phyloP scores from a whole-genome alignment of 1,140 invertebrate genomes.

The Wiebesia pumilae region DNA sequence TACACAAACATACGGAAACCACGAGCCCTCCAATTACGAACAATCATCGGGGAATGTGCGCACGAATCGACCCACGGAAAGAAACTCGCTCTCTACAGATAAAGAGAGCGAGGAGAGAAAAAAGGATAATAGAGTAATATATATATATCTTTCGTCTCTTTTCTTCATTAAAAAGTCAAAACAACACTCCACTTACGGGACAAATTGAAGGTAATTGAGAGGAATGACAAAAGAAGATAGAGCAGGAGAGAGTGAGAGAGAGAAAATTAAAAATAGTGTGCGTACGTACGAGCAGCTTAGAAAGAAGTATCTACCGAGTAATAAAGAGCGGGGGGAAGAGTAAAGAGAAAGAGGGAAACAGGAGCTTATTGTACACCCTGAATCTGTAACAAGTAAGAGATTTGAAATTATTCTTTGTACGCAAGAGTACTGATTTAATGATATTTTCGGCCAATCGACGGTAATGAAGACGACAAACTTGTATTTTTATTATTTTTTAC shows the following conservation, averaged over 20 bases:
- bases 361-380: not conserved
- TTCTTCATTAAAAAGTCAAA: slow-evolving; percentile 48
- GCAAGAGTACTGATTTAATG: no score
- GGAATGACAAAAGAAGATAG: slow-evolving; percentile 29
- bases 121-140: slow-evolving; percentile 14
- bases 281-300: not conserved
- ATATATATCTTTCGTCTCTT: not conserved
- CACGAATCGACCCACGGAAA: slow-evolving; percentile 44
- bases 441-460: no score
- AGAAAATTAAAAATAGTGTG: not conserved
- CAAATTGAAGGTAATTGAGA: slow-evolving; percentile 46
- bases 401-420: not conserved
- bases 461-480: no score
- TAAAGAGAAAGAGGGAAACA: not conserved
- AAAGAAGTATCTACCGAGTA: not conserved
- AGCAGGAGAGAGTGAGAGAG: no score
- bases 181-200: slow-evolving; percentile 47
- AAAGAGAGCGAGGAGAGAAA: not conserved
- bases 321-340: not conserved
- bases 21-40: slow-evolving; percentile 41
- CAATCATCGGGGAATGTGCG: slow-evolving; percentile 47
- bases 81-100: slow-evolving; percentile 31
- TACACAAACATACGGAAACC: not conserved
- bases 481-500: no score
- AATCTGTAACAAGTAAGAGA: not conserved